These are phyloP conservation scores for Formicarius rufipectus DNA, from an alignment of 2,113 vertebrate genomes.

Conservation along the genomic window DNA sequence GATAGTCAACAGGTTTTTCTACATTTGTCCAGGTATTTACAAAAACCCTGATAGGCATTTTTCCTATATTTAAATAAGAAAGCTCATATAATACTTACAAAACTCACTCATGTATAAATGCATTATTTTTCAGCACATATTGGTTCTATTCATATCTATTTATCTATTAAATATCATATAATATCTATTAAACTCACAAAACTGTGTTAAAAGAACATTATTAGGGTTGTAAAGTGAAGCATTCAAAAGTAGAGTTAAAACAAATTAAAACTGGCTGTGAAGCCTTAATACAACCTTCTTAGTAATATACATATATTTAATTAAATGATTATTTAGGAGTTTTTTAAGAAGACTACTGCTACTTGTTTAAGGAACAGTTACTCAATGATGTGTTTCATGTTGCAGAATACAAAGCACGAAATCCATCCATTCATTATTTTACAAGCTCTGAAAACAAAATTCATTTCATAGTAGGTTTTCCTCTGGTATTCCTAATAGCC, in stretches of 20 bases:
- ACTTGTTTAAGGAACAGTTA: neutral
- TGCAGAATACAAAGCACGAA: neutral
- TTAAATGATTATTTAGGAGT: neutral
- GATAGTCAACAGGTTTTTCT: neutral
- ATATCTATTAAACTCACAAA: neutral
- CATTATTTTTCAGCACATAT: neutral
- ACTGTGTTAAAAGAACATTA: neutral
- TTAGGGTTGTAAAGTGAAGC: neutral
- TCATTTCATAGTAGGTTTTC: neutral
- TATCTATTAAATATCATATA: too few species aligned
- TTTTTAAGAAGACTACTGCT: neutral
- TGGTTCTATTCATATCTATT: neutral
- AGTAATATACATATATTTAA: neutral
- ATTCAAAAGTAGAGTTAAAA: neutral
- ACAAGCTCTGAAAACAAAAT: neutral
- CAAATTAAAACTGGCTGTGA: neutral
- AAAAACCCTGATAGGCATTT: neutral
- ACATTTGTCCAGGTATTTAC: neutral
- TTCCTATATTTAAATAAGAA: neutral
- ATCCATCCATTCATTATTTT: neutral
- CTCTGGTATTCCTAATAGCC: neutral
- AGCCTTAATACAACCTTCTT: neutral
- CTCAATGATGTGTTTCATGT: neutral
- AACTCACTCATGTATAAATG: neutral
- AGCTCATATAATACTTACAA: neutral